Percentiles rank a stretch among this genome's conserved stretches.
Conservation (phyloP, 2,797 vertebrate genomes). For the Hippopotamyrus pictus region DNA sequence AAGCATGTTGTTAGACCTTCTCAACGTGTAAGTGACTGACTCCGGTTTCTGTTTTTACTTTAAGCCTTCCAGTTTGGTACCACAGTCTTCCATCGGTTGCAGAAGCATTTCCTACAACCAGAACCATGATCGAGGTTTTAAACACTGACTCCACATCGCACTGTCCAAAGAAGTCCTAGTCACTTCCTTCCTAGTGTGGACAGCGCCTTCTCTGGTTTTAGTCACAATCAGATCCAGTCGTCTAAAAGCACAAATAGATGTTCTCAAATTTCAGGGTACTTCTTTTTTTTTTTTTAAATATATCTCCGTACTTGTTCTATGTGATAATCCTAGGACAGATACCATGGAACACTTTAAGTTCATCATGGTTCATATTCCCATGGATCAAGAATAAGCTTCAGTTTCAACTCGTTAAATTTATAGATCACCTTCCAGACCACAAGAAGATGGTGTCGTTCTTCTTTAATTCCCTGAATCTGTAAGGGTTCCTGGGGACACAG, state of each 20-base stretch:
- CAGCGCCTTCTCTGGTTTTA: conserved; percentile 38
- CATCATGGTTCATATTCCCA: background rate
- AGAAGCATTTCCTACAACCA: conserved; percentile 82
- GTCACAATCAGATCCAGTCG: background rate
- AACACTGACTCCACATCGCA: conserved; percentile 83
- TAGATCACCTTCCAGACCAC: background rate
- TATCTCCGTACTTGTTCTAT: background rate
- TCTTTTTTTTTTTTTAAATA: background rate
- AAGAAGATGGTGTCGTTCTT: background rate
- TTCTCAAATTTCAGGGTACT: background rate
- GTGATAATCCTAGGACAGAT: background rate
- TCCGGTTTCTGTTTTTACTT: conserved; percentile 26
- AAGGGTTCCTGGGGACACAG: background rate
- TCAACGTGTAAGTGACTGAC: background rate
- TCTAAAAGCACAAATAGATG: conserved; percentile 44
- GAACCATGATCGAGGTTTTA: conserved; percentile 91
- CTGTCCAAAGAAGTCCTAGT: conserved; percentile 80
- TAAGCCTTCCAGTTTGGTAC: conserved; percentile 83
- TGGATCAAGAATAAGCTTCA: background rate
- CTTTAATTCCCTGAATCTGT: background rate
- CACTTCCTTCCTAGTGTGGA: background rate
- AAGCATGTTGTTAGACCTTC: background rate
- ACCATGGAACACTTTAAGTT: background rate
- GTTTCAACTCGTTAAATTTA: background rate
- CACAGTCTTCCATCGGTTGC: conserved; percentile 85